Base-by-base conservation (phyloP, 2,888 invertebrate genomes). In the Stenoptilia bipunctidactyla region DNA sequence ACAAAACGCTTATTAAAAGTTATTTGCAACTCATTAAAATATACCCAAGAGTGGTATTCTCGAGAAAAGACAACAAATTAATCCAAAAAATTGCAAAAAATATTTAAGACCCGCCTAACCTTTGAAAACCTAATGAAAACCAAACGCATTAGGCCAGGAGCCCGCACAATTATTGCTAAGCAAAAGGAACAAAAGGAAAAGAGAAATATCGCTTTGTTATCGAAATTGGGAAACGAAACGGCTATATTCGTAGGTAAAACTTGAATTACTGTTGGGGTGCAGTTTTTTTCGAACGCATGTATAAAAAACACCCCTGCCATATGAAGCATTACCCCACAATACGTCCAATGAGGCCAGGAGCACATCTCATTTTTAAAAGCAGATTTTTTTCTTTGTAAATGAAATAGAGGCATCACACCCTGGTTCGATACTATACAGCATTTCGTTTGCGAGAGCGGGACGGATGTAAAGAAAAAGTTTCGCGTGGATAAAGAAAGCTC, bases 401-500 rank as follows among this genome's bases (percentile, higher is more conserved):
- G 64, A 79, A 44, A 44, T 62, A 49, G 80, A 77, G 6, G 9
- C 40, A 41, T 53, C 45, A 48, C 55, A 58, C 51, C 55, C 51
- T 55, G 50, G 51, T 53, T 44, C 27, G 15, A 38, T 38, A 41
- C 45, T 41, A 40, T 37, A 44, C 40, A 37, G 34, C 13, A 38
- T 2, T 9, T 27, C 13, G 13, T 13, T 45, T 0, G 71, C 44
- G 47, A 25, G 66, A 82, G 41, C 48, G 80, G 62, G 82, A 79
- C 50, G 53, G 67, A 43, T 43, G 61, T 66, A 72, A 69, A 66
- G 70, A 73, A 77, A 77, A 79, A 76, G 80, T 83, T 79, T 65
- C 60, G 67, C 58, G 52, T 59, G 73, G 80, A 82, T 82, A 82
- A 82, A 83, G 83, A 83, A 83, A 82, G 74, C 75, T 66, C 83